Percentiles rank a stretch among this genome's conserved stretches.
These are phyloP conservation scores for Megalonaias nervosa DNA, from an alignment of 1,140 invertebrate genomes.

Conservation along the genomic window DNA sequence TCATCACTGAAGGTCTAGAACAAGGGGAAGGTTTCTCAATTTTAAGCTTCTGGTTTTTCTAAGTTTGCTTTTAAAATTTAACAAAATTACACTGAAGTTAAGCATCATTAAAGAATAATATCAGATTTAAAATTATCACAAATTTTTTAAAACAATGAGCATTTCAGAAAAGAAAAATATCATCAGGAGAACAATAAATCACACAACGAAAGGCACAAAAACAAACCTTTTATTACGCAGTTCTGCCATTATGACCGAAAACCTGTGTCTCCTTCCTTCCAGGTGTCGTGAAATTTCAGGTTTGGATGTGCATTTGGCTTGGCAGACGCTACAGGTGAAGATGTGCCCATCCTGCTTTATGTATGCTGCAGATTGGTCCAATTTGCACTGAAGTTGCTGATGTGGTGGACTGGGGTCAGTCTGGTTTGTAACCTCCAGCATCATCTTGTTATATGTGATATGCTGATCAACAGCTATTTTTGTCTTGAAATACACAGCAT, in stretches of 20 bases:
- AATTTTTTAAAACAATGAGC: background rate
- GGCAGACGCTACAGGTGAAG: conserved; percentile 15
- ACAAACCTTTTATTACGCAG: conserved; percentile 18
- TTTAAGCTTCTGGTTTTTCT: too few relatives aligned
- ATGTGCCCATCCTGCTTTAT: conserved; percentile 2
- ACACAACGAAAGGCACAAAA: background rate
- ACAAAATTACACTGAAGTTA: too few relatives aligned
- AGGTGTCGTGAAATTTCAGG: conserved; percentile 7
- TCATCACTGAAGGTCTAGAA: too few relatives aligned
- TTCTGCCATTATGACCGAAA: background rate
- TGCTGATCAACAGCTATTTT: conserved; percentile 17
- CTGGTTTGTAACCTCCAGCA: background rate
- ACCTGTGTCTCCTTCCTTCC: conserved; percentile 11
- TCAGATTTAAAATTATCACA: too few relatives aligned
- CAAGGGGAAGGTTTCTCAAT: too few relatives aligned
- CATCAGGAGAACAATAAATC: background rate
- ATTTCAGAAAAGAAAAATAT: background rate
- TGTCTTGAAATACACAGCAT: conserved; percentile 1
- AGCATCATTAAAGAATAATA: too few relatives aligned
- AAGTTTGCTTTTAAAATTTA: too few relatives aligned
- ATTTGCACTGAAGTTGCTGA: background rate
- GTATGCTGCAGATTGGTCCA: conserved; percentile 6
- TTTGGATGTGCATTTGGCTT: conserved; percentile 11
- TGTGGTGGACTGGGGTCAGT: conserved; percentile 3
- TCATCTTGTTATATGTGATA: conserved; percentile 13